These are phyloP conservation scores for Erythrolamprus reginae DNA, from an alignment of 2,113 vertebrate species.

Conservation along the genomic window DNA sequence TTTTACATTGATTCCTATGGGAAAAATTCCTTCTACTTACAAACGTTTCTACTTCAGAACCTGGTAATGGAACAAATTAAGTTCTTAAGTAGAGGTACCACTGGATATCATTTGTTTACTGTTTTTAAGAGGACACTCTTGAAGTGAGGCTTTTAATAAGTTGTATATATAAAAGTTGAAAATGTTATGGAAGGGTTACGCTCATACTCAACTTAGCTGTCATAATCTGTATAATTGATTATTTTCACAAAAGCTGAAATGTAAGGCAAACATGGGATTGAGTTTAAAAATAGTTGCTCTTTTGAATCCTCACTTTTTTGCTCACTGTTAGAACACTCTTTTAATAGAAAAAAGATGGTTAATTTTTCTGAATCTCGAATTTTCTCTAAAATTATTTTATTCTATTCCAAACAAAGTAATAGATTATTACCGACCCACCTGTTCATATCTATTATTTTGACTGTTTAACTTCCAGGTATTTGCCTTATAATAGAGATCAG, in stretches of 20 bases:
- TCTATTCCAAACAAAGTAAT: neutral
- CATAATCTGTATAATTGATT: neutral
- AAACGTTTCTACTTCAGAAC: too few species aligned
- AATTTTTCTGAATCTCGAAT: too few species aligned
- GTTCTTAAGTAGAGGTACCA: too few species aligned
- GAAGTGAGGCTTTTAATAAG: neutral
- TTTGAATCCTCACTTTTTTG: neutral
- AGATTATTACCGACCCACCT: neutral
- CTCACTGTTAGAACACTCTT: neutral
- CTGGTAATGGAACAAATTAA: too few species aligned
- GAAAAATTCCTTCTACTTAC: too few species aligned
- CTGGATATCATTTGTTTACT: neutral
- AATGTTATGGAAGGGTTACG: neutral
- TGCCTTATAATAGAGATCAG: neutral
- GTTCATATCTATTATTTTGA: neutral
- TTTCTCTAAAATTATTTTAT: neutral
- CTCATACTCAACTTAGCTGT: neutral
- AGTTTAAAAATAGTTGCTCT: neutral
- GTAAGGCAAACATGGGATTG: neutral
- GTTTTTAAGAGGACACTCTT: neutral
- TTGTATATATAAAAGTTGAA: neutral
- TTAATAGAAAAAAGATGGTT: neutral
- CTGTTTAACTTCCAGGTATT: neutral
- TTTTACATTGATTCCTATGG: too few species aligned
- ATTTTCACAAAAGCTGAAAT: neutral